Evolutionary conservation across 2,797 vertebrate species (phyloP), one percentile per base, ranked within the genome.

Genomic region (Sebastes ruberrimus): DNA sequence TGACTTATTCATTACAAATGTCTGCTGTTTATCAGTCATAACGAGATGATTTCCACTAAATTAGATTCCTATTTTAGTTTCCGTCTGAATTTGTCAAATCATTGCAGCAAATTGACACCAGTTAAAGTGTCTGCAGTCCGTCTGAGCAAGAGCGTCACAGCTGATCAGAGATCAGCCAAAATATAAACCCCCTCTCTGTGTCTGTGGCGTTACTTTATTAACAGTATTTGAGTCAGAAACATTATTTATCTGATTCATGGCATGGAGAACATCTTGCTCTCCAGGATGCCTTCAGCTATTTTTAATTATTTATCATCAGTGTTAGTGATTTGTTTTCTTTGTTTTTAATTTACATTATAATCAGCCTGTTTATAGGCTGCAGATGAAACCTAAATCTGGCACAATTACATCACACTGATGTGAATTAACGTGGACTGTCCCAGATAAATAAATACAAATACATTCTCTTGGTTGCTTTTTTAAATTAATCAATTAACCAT

Each of bases 11-110:
- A 81, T 86, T 78, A 28, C 32, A 71, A 80, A 83, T 61, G 66
- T 75, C 84, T 69, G 65, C 79, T 71, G 81, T 74, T 80, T 74
- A 81, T 84, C 76, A 77, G 82, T 60, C 38, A 10, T 42, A 88
- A 83, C 49, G 2, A 84, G 71, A 77, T 77, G 81, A 81, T 86
- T 91, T 73, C 76, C 57, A 25, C 71, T 42, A 74, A 86, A 88
- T 90, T 65, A 83, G 70, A 89, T 91, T 82, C 20, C 32, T 55
- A 2, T 63, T 71, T 65, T 32, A 38, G n/a, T 75, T 63, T 80
- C 38, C 11, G 27, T 85, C 76, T 74, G 63, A 85, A 79, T 87
- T 68, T 83, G 74, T 87, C 74, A 56, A 76, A 80, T 83, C 68
- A 80, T 66, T 14, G 22, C 5, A 0, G 30, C 10, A 78, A 81